These are phyloP conservation scores for Lepidocyrtoides sp. DNA, from an alignment of 2,888 invertebrate species.

Conservation along the genomic window DNA sequence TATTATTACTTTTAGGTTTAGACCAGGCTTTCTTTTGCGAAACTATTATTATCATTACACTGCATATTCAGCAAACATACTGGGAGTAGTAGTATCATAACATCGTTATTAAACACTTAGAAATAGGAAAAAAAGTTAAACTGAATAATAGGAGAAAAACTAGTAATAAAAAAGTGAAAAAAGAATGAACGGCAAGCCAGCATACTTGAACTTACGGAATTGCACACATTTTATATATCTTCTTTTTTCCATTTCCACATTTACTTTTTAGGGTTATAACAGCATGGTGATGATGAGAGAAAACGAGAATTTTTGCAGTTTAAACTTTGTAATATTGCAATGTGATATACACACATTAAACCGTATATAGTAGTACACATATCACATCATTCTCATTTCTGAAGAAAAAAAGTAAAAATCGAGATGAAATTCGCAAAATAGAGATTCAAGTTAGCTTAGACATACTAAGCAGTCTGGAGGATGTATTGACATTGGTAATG, in stretches of 20 bases:
- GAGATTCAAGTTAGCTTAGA: neutral
- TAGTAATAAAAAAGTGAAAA: neutral
- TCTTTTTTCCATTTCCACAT: constrained; percentile 23
- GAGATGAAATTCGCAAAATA: constrained; percentile 47
- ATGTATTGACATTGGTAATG: neutral
- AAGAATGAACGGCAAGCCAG: neutral
- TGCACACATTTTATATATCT: constrained; percentile 21
- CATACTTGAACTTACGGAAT: constrained; percentile 11
- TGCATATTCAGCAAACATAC: neutral
- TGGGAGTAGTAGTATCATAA: neutral
- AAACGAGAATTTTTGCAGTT: neutral
- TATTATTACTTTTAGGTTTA: constrained; percentile 16
- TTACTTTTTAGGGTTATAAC: neutral
- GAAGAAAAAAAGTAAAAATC: neutral
- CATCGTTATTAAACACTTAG: constrained; percentile 3
- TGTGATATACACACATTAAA: neutral
- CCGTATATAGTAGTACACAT: too few species aligned
- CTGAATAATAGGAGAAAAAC: neutral
- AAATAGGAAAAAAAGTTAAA: constrained; percentile 23
- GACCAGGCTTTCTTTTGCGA: constrained; percentile 1
- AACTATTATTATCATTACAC: constrained; percentile 37
- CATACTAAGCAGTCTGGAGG: neutral
- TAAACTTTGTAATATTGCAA: constrained; percentile 7
- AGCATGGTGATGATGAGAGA: neutral
- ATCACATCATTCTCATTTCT: constrained; percentile 27